A percentile compares a stretch with the other conserved stretches of the same genome.
phyloP scores from a whole-genome alignment of 2,113 vertebrate species.

The Sinocyclocheilus anshuiensis region DNA sequence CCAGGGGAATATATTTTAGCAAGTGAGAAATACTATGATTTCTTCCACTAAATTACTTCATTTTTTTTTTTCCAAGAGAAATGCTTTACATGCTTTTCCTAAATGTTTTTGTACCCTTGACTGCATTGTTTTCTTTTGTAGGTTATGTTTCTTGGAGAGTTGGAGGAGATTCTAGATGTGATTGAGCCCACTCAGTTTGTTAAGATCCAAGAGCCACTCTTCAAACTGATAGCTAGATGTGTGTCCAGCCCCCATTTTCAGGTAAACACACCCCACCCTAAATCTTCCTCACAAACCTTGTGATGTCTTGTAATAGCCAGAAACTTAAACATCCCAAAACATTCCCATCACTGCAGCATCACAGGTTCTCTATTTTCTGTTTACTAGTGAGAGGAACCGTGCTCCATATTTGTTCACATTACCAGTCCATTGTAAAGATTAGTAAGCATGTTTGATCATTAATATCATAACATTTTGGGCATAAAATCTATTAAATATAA shows the following conservation, averaged over 20 bases:
- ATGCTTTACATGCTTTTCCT: neutral
- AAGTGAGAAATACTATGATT: neutral
- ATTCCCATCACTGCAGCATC: neutral
- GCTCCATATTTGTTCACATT: neutral
- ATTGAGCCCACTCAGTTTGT: constrained; percentile 98
- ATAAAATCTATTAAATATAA: neutral
- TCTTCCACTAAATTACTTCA: neutral
- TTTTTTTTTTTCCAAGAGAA: neutral
- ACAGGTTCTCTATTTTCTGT: neutral
- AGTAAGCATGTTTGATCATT: neutral
- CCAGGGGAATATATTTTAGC: neutral
- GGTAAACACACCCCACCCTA: constrained; percentile 68
- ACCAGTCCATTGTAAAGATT: neutral
- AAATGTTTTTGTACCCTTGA: neutral
- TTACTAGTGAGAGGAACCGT: neutral
- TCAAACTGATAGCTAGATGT: constrained; percentile 99
- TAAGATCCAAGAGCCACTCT: constrained; percentile 98
- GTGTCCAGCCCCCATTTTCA: constrained; percentile 99
- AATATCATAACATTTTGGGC: neutral
- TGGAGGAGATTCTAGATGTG: constrained; percentile 98
- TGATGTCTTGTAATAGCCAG: neutral
- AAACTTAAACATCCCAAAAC: neutral
- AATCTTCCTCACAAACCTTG: too few species aligned
- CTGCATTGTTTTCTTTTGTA: constrained; percentile 56
- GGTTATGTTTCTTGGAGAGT: constrained; percentile 99